These are phyloP conservation scores for Muschampia plurimacula DNA, from an alignment of 2,888 invertebrate genomes.

Conservation along the genomic window DNA sequence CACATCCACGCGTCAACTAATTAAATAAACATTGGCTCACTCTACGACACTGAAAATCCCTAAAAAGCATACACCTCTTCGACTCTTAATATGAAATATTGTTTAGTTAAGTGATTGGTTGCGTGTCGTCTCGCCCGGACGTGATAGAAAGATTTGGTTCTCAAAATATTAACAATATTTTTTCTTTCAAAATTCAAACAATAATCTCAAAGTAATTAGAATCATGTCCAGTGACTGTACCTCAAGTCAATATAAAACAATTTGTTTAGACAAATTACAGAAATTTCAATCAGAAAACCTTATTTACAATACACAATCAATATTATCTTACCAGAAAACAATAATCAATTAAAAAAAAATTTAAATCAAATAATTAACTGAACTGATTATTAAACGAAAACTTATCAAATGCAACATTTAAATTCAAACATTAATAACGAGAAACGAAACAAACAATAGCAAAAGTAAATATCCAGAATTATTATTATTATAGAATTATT, in stretches of 20 bases:
- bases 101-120: conserved; percentile 4
- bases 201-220: conserved; percentile 11
- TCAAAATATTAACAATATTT: not conserved
- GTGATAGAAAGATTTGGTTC: not conserved
- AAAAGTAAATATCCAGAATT: no score
- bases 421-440: not conserved
- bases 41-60: conserved; percentile 9
- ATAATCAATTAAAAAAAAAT: no score
- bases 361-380: not conserved
- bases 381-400: not conserved
- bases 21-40: conserved; percentile 21
- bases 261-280: not conserved
- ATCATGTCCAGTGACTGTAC: not conserved
- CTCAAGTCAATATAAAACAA: not conserved
- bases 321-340: not conserved
- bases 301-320: not conserved
- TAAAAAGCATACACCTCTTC: not conserved
- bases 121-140: not conserved
- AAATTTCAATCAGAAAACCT: not conserved
- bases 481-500: not conserved
- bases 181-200: not conserved
- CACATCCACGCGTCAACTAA: conserved; percentile 9
- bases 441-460: not conserved
- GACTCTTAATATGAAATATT: not conserved
- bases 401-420: not conserved